Percentiles rank a stretch among this genome's conserved stretches.
Evolutionary conservation across 2,888 invertebrate genomes (phyloP).

Genomic region (Epinotia nisella): DNA sequence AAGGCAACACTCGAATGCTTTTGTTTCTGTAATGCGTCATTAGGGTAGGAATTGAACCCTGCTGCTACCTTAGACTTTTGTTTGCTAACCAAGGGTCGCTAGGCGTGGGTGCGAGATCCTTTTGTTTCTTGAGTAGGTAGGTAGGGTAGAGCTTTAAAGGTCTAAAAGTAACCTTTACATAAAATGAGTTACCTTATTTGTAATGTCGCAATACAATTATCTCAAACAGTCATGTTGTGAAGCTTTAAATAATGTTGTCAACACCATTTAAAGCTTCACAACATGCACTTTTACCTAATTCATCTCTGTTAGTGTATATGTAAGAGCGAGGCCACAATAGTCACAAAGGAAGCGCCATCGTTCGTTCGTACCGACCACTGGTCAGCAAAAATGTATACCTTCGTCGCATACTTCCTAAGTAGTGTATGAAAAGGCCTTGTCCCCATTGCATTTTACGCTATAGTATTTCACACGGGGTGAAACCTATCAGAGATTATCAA

Average conservation of each 20-base stretch:
- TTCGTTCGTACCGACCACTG: neutral
- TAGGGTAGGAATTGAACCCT: conserved; percentile 18
- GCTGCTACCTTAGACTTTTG: neutral
- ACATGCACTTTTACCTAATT: neutral
- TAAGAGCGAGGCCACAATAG: conserved; percentile 1
- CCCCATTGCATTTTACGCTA: conserved; percentile 19
- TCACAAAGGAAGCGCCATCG: neutral
- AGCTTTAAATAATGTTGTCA: too few relatives aligned
- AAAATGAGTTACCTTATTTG: neutral
- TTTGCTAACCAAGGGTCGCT: conserved; percentile 18
- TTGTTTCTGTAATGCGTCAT: conserved; percentile 34
- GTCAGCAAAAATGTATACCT: conserved; percentile 8
- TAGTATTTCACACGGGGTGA: neutral
- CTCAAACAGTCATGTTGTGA: too few relatives aligned
- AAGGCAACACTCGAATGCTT: conserved; percentile 30
- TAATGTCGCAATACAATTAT: too few relatives aligned
- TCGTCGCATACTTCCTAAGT: neutral
- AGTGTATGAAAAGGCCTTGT: conserved; percentile 15
- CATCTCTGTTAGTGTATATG: neutral
- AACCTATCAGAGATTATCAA: neutral
- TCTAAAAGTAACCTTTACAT: neutral
- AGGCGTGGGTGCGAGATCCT: conserved; percentile 20
- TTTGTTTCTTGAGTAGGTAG: conserved; percentile 20
- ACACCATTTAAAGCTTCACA: neutral
- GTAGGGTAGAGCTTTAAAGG: conserved; percentile 1